Evolutionary conservation across 2,113 vertebrate genomes (phyloP), one percentile per base, ranked within the genome.

Genomic region (Excalfactoria chinensis): DNA sequence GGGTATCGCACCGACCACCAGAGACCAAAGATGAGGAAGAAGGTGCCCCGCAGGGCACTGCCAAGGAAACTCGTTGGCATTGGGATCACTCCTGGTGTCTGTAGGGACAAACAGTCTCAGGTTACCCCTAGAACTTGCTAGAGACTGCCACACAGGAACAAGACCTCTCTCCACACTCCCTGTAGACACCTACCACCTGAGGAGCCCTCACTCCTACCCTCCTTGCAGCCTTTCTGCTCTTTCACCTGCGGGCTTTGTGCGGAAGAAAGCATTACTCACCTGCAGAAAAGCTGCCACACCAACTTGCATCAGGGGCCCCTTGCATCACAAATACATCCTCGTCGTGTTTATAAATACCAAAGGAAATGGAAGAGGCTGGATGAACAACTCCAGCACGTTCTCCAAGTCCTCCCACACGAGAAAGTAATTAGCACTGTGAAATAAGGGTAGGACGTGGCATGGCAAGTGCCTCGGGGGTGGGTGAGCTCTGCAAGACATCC

Each of bases 41-140:
- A 99, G 9, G 98, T 97, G 67, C 99, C 99, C 2, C 98, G 98
- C 28, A 99, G 98, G 58, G 99, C 99, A 2, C 98, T 98, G 86
- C 99, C 98, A 55, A 98, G 97, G 82, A 99, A 99, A 93, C 98
- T 99, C 1, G 98, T 97, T 97, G 99, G 98, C 48, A 71, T 96
- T 0, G 21, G 70, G 43, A 79, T 80, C 1, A 1, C 51, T 86
- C 37, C 43, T 44, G 26, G 46, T 34, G 67, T 86, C 96, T 96
- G 86, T 15, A 79, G 91, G n/a, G 40, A 81, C 32, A 96, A 79
- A 87, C 13, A 21, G 28, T 32, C 30, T 21, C 37, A 19, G 30
- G n/a, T 10, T 2, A 14, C 6, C 46, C 32, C 58, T 6, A 8
- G 19, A 10, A 67, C 37, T 48, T 16, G n/a, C 51, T 37, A 37